These are phyloP conservation scores for Drosophila bocki DNA, from an alignment of 1,140 invertebrate species.

Conservation along the genomic window DNA sequence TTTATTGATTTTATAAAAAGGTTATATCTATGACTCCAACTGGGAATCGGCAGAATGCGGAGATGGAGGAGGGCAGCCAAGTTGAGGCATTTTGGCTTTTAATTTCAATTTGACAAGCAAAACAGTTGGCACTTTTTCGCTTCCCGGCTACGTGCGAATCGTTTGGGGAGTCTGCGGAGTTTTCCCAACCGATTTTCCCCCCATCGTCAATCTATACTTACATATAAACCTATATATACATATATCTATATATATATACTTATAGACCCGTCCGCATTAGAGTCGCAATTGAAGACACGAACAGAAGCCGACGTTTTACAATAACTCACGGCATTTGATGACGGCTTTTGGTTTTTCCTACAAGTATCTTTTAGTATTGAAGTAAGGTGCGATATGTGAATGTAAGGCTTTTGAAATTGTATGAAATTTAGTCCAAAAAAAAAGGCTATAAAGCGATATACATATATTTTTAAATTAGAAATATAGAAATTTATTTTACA, in stretches of 20 bases:
- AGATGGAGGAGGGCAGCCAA: constrained; percentile 15
- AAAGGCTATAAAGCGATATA: too few species aligned
- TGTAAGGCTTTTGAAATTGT: not conserved
- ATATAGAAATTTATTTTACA: not conserved
- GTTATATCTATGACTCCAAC: constrained; percentile 54
- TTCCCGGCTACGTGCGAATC: constrained; percentile 32
- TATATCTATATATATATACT: constrained; percentile 6
- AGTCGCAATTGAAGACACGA: constrained; percentile 31
- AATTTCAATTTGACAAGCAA: constrained; percentile 83
- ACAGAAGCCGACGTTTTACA: constrained; percentile 66
- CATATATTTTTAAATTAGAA: too few species aligned
- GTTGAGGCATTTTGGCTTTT: constrained; percentile 74
- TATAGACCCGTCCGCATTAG: constrained; percentile 31
- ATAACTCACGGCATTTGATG: constrained; percentile 79
- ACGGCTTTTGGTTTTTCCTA: constrained; percentile 53
- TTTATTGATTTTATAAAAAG: constrained; percentile 77
- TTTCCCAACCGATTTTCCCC: not conserved
- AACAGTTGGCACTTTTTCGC: constrained; percentile 68
- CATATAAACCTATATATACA: not conserved
- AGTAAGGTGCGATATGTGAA: constrained; percentile 14
- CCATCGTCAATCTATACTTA: not conserved
- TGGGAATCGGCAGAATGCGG: constrained; percentile 1
- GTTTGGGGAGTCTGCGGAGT: constrained; percentile 35
- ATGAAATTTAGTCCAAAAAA: too few species aligned
- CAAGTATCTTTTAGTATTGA: constrained; percentile 18